Evolutionary conservation across 1,140 invertebrate species (phyloP).

Genomic region (Trichonephila inaurata): DNA sequence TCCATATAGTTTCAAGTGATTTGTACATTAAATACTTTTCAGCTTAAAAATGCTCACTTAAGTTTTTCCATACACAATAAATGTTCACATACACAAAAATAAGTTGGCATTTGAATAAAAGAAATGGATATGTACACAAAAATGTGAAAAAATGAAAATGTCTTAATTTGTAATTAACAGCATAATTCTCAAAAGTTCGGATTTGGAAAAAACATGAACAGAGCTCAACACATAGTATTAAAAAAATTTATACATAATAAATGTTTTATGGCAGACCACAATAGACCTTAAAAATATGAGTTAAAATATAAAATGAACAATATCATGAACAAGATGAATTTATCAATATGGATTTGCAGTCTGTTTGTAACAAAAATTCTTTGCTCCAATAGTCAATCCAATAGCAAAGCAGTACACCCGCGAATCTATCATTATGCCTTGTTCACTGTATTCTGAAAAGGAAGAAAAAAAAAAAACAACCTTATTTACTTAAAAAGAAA

Average conservation of each 20-base stretch:
- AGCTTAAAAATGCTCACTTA: too few relatives aligned
- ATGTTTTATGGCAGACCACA: not conserved
- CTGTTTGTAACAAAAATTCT: constrained; percentile 63
- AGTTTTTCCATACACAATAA: too few relatives aligned
- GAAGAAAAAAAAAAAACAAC: not conserved
- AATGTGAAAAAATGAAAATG: not conserved
- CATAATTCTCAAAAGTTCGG: too few relatives aligned
- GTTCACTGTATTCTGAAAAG: constrained; percentile 73
- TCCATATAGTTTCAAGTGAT: too few relatives aligned
- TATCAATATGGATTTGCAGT: constrained; percentile 58
- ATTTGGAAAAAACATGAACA: too few relatives aligned
- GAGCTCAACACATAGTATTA: too few relatives aligned
- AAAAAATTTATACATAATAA: not conserved
- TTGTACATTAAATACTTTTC: too few relatives aligned
- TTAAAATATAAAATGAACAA: not conserved
- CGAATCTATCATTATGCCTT: constrained; percentile 80
- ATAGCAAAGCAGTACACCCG: constrained; percentile 81
- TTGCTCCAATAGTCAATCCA: constrained; percentile 78
- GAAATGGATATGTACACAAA: constrained; percentile 9
- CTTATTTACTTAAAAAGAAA: not conserved
- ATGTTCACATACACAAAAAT: not conserved
- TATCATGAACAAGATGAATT: not conserved
- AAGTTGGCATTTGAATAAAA: not conserved
- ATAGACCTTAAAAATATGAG: not conserved
- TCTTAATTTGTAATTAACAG: too few relatives aligned